phyloP scores from a whole-genome alignment of 2,888 invertebrate species.

The Stratiomys singularior region DNA sequence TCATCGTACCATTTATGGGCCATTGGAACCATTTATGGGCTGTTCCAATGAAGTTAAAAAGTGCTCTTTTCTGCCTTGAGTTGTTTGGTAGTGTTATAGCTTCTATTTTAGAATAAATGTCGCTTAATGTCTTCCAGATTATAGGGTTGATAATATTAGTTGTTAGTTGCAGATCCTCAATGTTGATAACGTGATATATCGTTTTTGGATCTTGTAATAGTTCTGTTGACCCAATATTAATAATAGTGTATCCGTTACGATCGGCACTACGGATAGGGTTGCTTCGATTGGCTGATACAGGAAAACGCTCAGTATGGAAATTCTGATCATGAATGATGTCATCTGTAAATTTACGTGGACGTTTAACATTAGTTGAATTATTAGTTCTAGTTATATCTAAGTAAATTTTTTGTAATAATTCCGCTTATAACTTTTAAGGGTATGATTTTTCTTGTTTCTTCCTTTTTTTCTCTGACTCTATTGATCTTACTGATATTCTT shows the following conservation, averaged over 20 bases:
- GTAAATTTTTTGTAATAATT: conserved; percentile 16
- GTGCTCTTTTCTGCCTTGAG: background rate
- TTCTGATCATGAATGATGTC: background rate
- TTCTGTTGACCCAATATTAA: background rate
- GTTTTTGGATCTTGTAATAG: background rate
- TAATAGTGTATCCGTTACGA: background rate
- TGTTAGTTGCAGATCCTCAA: background rate
- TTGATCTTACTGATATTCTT: background rate
- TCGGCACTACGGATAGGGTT: background rate
- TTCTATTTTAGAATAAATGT: background rate
- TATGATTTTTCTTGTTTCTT: background rate
- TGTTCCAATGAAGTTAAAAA: background rate
- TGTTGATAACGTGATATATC: conserved; percentile 9
- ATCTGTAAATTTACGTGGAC: conserved; percentile 26
- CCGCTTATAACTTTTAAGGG: conserved; percentile 17
- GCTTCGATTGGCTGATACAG: background rate
- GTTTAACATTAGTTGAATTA: conserved; percentile 27
- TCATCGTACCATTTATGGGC: background rate
- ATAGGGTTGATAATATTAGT: background rate
- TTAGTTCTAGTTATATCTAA: background rate
- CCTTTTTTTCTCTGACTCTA: background rate
- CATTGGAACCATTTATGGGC: conserved; percentile 1
- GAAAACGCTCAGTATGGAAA: background rate
- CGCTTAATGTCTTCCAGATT: background rate
- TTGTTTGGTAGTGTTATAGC: background rate